phyloP scores from a whole-genome alignment of 1,140 invertebrate genomes.

The Leptoteleia sp. region DNA sequence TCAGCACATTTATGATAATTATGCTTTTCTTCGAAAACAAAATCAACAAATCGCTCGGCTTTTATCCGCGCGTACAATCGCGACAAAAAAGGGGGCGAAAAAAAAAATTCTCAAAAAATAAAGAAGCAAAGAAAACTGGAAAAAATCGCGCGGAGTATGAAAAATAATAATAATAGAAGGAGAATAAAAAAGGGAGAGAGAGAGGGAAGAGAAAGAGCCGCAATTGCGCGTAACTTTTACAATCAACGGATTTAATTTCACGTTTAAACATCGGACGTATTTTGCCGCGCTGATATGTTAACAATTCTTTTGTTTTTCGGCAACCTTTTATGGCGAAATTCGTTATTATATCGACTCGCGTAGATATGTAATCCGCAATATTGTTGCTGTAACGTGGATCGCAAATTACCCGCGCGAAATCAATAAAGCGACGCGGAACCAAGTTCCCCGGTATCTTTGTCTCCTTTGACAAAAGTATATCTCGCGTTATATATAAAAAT shows the following conservation, averaged over 20 bases:
- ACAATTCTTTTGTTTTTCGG: slow-evolving; percentile 29
- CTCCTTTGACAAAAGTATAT: no score
- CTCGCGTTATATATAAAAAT: no score
- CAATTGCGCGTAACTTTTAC: background rate
- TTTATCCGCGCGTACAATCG: slow-evolving; percentile 1
- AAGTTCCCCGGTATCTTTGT: no score
- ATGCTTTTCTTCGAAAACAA: slow-evolving; percentile 29
- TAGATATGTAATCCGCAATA: slow-evolving; percentile 32
- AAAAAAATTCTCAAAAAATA: no score
- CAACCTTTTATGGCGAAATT: slow-evolving; percentile 11
- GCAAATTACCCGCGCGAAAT: background rate
- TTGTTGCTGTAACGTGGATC: slow-evolving; percentile 6
- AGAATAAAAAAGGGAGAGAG: no score
- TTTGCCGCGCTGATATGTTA: slow-evolving; percentile 22
- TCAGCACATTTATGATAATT: slow-evolving; percentile 57
- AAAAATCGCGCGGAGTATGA: no score
- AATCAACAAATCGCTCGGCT: slow-evolving; percentile 42
- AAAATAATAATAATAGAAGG: no score
- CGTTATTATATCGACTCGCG: slow-evolving; percentile 13
- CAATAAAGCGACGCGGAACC: slow-evolving; percentile 9
- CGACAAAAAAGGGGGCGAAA: background rate
- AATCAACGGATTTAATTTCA: slow-evolving; percentile 31
- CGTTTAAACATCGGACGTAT: slow-evolving; percentile 16
- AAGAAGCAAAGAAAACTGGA: background rate
- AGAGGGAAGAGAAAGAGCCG: background rate